Evolutionary conservation across 2,888 invertebrate species (phyloP).

Genomic region (Temnothorax ravouxi): DNA sequence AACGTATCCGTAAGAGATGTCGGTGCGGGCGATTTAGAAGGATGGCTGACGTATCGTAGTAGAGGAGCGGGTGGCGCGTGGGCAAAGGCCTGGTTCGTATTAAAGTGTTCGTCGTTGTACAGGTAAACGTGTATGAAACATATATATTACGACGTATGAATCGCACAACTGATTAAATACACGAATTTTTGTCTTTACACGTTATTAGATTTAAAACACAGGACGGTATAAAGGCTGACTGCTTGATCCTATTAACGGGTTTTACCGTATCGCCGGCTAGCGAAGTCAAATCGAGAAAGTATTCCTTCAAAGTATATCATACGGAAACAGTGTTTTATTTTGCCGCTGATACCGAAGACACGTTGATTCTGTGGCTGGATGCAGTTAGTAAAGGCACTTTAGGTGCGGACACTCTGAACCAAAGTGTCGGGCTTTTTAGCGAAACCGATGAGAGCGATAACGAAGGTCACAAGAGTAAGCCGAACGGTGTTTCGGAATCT

Average conservation of each 20-base stretch:
- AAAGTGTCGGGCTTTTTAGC: conserved; percentile 87
- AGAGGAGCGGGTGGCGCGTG: conserved; percentile 91
- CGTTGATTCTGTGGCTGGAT: conserved; percentile 92
- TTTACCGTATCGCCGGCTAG: conserved; percentile 94
- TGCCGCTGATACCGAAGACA: conserved; percentile 92
- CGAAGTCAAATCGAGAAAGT: conserved; percentile 95
- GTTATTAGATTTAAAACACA: conserved; percentile 87
- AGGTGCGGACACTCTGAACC: conserved; percentile 84
- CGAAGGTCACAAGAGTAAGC: conserved; percentile 81
- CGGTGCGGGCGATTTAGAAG: conserved; percentile 92
- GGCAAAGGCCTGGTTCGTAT: conserved; percentile 93
- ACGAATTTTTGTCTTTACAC: conserved; percentile 41
- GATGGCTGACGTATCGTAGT: conserved; percentile 91
- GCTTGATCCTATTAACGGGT: conserved; percentile 94
- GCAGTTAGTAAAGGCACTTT: conserved; percentile 89
- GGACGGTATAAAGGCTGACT: conserved; percentile 90
- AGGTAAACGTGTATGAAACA: conserved; percentile 73
- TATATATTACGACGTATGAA: conserved; percentile 12
- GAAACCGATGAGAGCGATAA: conserved; percentile 88
- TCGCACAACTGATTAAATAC: conserved; percentile 21
- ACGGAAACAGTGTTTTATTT: conserved; percentile 95
- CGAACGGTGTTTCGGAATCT: conserved; percentile 79
- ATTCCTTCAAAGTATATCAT: conserved; percentile 97
- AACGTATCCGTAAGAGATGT: conserved; percentile 92
- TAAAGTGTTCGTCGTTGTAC: conserved; percentile 89